These are phyloP conservation scores for Oreochromis tanganicae DNA, from an alignment of 2,113 vertebrate genomes.

Conservation along the genomic window DNA sequence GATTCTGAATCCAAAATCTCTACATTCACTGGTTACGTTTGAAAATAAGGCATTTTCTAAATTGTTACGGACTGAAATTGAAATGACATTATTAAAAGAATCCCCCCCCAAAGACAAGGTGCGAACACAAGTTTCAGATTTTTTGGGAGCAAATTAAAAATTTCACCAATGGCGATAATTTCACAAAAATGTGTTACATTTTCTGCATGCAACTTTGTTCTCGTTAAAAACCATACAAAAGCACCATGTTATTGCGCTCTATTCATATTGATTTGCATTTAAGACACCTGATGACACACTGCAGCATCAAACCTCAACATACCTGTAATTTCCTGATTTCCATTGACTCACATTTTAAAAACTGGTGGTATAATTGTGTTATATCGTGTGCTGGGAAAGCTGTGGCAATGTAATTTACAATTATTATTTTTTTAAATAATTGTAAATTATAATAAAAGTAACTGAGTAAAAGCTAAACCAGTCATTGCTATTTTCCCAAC, in stretches of 20 bases:
- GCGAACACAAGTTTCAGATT: neutral
- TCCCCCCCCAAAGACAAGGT: neutral
- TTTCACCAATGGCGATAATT: neutral
- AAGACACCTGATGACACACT: neutral
- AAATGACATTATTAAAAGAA: neutral
- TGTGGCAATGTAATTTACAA: neutral
- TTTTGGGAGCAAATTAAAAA: neutral
- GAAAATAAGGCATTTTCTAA: neutral
- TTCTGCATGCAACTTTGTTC: neutral
- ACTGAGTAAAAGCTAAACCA: neutral
- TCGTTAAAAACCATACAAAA: neutral
- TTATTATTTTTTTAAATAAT: neutral
- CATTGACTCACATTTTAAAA: neutral
- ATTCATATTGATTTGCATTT: neutral
- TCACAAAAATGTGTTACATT: neutral
- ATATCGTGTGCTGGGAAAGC: neutral
- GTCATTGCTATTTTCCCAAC: neutral
- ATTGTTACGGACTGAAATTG: neutral
- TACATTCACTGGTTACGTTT: neutral
- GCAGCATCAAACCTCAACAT: neutral
- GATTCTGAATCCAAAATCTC: neutral
- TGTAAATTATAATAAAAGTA: neutral
- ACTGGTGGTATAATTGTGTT: neutral
- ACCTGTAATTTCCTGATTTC: neutral
- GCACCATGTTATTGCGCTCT: neutral